These are phyloP conservation scores for Balanococcus diminutus DNA, from an alignment of 2,888 invertebrate genomes.

Conservation along the genomic window DNA sequence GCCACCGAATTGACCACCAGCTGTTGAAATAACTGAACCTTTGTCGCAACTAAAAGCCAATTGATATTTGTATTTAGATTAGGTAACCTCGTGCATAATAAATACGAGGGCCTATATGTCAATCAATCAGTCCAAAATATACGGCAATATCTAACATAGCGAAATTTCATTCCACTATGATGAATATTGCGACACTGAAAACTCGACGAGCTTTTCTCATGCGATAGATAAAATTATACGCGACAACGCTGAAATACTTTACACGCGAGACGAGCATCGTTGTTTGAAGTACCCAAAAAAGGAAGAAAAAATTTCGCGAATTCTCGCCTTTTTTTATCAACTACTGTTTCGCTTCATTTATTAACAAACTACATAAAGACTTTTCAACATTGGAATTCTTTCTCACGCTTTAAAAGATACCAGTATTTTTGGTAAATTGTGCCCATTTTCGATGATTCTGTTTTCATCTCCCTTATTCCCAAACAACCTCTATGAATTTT, in stretches of 20 bases:
- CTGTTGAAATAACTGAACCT: not conserved
- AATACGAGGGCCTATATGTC: not conserved
- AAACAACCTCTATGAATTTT: not conserved
- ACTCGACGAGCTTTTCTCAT: not conserved
- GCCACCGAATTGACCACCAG: too few species aligned
- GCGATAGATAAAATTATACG: not conserved
- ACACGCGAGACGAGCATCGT: not conserved
- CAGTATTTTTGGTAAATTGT: not conserved
- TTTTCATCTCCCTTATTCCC: not conserved
- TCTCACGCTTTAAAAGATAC: not conserved
- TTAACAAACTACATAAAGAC: slow-evolving; percentile 18
- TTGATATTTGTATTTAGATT: not conserved
- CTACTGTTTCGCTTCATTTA: slow-evolving; percentile 10
- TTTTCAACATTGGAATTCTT: not conserved
- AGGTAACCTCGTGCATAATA: not conserved
- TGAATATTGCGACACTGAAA: not conserved
- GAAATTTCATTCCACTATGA: not conserved
- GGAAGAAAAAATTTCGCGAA: not conserved
- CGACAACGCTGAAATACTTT: slow-evolving; percentile 21
- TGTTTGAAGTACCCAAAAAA: not conserved
- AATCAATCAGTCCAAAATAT: not conserved
- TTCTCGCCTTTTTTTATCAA: slow-evolving; percentile 14
- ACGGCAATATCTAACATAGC: not conserved
- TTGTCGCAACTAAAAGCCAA: not conserved
- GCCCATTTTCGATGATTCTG: not conserved